Conservation (phyloP, 2,888 invertebrate species). For the Coelinius sp. region DNA sequence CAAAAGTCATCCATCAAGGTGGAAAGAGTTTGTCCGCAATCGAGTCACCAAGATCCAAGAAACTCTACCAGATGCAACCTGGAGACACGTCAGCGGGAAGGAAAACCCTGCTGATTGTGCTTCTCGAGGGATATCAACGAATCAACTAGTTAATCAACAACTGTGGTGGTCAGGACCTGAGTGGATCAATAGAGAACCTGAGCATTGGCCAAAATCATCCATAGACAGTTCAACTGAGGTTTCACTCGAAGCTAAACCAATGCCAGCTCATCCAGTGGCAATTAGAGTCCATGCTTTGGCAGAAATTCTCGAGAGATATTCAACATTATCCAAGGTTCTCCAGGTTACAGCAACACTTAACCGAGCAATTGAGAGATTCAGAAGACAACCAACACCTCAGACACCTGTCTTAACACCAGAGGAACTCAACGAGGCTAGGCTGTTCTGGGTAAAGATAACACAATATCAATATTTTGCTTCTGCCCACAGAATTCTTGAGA, state of each 20-base stretch:
- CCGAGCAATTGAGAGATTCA: not conserved
- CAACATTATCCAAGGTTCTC: not conserved
- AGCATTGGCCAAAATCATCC: constrained; percentile 29
- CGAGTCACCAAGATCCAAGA: constrained; percentile 43
- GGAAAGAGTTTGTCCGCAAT: constrained; percentile 48
- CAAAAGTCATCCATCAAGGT: constrained; percentile 39
- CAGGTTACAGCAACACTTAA: not conserved
- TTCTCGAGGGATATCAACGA: not conserved
- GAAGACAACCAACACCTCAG: not conserved
- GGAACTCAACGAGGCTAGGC: not conserved
- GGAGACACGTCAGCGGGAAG: constrained; percentile 41
- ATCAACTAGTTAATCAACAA: not conserved
- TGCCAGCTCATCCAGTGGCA: not conserved
- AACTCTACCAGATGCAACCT: constrained; percentile 22
- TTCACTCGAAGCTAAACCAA: not conserved
- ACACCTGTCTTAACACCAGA: not conserved
- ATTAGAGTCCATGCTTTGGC: not conserved
- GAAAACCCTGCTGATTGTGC: constrained; percentile 26
- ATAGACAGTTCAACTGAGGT: not conserved
- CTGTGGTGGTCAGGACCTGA: not conserved
- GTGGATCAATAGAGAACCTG: constrained; percentile 44
- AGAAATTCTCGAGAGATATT: not conserved
- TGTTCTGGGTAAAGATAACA: not conserved
- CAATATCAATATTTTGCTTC: not conserved
- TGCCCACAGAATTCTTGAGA: not conserved